A percentile compares a stretch with the other conserved stretches of the same genome.
These are phyloP conservation scores for Drosophila rellima DNA, from an alignment of 2,888 invertebrate species.

Conservation along the genomic window DNA sequence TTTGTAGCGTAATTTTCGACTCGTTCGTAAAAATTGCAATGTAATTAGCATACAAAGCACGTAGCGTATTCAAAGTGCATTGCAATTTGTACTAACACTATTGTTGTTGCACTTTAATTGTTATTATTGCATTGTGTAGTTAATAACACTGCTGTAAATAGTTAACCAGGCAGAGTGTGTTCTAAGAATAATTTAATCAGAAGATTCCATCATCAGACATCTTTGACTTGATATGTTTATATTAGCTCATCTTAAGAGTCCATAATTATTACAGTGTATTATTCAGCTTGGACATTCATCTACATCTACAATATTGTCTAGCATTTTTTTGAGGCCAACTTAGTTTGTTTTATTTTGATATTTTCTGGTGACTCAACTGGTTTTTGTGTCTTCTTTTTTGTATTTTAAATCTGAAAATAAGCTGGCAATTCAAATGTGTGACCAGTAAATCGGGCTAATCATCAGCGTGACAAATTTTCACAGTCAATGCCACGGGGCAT, in stretches of 20 bases:
- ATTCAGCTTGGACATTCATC: background rate
- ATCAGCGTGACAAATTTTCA: conserved; percentile 35
- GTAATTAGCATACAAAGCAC: conserved; percentile 77
- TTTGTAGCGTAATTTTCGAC: conserved; percentile 43
- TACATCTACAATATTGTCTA: conserved; percentile 33
- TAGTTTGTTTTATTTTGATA: conserved; percentile 8
- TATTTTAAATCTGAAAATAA: conserved; percentile 1
- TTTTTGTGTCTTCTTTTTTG: conserved; percentile 21
- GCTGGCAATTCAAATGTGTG: conserved; percentile 27
- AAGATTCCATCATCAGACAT: background rate
- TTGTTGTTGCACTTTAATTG: conserved; percentile 32
- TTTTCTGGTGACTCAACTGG: conserved; percentile 46
- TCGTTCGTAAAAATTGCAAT: conserved; percentile 35
- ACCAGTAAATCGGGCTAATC: conserved; percentile 44
- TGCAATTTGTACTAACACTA: conserved; percentile 66
- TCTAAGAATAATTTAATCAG: background rate
- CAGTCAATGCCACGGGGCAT: conserved; percentile 27
- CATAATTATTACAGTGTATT: background rate
- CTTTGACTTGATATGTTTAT: background rate
- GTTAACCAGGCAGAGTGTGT: background rate
- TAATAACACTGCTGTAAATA: conserved; percentile 31
- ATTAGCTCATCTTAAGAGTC: background rate
- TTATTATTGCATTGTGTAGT: conserved; percentile 13
- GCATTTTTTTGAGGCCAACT: conserved; percentile 5
- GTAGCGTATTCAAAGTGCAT: conserved; percentile 62